Base-by-base conservation (phyloP, 2,113 vertebrate species). In the Dipodomys ordii region DNA sequence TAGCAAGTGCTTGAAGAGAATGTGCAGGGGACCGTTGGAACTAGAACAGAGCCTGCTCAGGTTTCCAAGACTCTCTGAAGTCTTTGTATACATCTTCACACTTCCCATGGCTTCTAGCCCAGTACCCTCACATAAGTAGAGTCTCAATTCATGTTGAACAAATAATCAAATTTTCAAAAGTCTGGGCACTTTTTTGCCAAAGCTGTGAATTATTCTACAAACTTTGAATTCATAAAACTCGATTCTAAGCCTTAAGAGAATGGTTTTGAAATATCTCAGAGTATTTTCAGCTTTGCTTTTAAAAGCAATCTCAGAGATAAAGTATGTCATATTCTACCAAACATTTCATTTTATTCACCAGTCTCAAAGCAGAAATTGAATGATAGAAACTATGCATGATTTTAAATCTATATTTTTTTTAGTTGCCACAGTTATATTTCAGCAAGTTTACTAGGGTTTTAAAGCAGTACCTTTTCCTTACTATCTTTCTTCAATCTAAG, bases 261-360 rank as follows among this genome's bases (percentile, higher is more conserved):
- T 85, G 30, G 19, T 67, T 91, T 94, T 88, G 9, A 90, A 95
- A 94, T 90, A 44, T 60, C 74, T 85, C 71, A 30, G 71, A 71
- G 85, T 87, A 83, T 65, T 91, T 88, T 94, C 74, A 87, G 71
- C 74, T 96, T 87, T 95, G 76, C 88, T 96, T 81, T 19, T 79
- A 68, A 86, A 95, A 64, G 46, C 35, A 88, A 67, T 88, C 85
- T 96, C 90, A 90, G 49, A 80, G 23, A 89, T 68, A 89, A 95
- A 90, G 22, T 32, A n/a, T 87, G 44, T 57, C 90, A 7, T 87
- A 93, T 20, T 87, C 22, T 68, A 57, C 19, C 69, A 62, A 27
- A 6, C 6, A 60, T 90, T 94, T 18, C 12, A 83, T 79, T 90
- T 65, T 69, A 7, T 81, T 62, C 25, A 15, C 46, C 46, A 85